Conservation (phyloP, 1,140 invertebrate genomes). For the Pachypsylla venusta region DNA sequence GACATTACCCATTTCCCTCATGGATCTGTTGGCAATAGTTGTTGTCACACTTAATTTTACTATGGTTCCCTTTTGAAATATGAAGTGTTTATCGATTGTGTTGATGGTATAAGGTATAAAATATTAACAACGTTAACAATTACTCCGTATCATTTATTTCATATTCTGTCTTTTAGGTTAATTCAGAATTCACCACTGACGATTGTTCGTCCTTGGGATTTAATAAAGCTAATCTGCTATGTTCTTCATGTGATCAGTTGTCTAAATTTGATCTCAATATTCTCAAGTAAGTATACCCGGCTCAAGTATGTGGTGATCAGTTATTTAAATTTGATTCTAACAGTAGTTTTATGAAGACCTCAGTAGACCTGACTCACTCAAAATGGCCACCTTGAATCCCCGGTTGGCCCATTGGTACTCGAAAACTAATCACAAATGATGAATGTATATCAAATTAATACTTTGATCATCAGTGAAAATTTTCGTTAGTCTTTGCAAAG, state of each 20-base stretch:
- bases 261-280: slow-evolving; percentile 56
- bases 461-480: background rate
- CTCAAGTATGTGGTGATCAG: too few species aligned
- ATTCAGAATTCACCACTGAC: slow-evolving; percentile 57
- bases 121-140: too few species aligned
- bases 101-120: too few species aligned
- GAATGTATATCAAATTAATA: background rate
- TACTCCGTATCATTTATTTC: too few species aligned
- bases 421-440: background rate
- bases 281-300: slow-evolving; percentile 39
- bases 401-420: background rate
- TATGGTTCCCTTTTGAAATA: too few species aligned
- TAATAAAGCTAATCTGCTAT: slow-evolving; percentile 68
- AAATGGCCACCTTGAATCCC: background rate
- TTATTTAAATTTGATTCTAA: background rate
- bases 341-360: background rate
- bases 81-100: too few species aligned
- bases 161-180: too few species aligned
- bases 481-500: background rate
- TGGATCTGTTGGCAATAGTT: too few species aligned
- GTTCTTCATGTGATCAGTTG: slow-evolving; percentile 74
- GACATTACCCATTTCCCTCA: too few species aligned
- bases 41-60: too few species aligned
- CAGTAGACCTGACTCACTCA: background rate
- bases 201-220: slow-evolving; percentile 77